Percentiles rank a stretch among this genome's conserved stretches.
These are phyloP conservation scores for Pteropus alecto DNA, from an alignment of 2,113 vertebrate genomes.

Conservation along the genomic window DNA sequence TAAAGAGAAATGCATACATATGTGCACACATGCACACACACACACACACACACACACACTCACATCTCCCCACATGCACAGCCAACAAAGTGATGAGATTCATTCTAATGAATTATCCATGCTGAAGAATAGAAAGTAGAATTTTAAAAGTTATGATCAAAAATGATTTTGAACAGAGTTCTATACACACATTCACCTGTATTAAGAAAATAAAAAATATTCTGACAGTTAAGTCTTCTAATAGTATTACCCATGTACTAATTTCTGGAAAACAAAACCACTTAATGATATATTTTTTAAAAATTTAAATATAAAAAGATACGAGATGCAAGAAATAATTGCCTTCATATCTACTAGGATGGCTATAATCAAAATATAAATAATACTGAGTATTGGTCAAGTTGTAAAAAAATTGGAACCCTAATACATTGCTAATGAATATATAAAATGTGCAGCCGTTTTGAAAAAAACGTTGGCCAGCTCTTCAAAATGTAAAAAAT, in stretches of 20 bases:
- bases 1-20: background rate
- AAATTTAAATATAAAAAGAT: background rate
- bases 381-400: no score
- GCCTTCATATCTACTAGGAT: background rate
- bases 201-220: background rate
- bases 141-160: background rate
- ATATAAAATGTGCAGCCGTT: background rate
- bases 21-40: background rate
- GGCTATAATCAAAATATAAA: no score
- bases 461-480: background rate
- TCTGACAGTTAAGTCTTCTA: background rate
- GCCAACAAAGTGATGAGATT: no score
- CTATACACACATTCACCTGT: background rate
- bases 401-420: no score
- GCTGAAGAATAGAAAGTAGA: background rate
- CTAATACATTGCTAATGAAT: no score
- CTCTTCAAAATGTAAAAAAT: background rate
- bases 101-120: background rate
- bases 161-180: background rate
- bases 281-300: background rate
- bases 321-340: background rate
- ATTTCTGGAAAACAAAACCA: background rate
- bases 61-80: no score
- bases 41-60: no score
- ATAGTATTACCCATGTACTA: background rate